A percentile compares a stretch with the other conserved stretches of the same genome.
Evolutionary conservation across 2,113 vertebrate genomes (phyloP).

Genomic region (Martes martes): DNA sequence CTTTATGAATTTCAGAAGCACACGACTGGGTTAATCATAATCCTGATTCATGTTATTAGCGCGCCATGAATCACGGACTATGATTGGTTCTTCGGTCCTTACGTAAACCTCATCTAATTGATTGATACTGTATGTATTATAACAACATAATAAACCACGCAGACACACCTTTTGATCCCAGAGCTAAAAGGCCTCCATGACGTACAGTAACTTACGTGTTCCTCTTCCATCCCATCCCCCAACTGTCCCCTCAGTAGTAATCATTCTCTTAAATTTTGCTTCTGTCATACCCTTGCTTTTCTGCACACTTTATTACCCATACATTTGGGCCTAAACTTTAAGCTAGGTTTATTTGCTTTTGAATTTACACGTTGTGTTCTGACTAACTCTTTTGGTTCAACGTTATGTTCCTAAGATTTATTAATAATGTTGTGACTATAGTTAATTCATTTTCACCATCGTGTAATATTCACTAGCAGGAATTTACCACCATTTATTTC

Average conservation of each 20-base stretch:
- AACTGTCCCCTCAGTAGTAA: background rate
- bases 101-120: background rate
- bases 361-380: background rate
- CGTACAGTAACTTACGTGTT: background rate
- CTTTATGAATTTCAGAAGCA: conserved; percentile 19
- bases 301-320: background rate
- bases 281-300: background rate
- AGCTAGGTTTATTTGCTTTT: background rate
- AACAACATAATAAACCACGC: conserved; percentile 14
- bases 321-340: background rate
- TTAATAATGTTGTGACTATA: background rate
- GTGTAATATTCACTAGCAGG: background rate
- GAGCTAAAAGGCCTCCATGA: background rate
- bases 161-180: background rate
- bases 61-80: background rate
- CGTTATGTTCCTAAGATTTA: background rate
- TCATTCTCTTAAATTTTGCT: background rate
- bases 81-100: background rate
- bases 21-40: background rate
- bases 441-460: background rate
- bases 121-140: background rate
- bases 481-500: background rate
- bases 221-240: background rate
- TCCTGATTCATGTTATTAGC: conserved; percentile 18
- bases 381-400: background rate